A percentile compares a stretch with the other conserved stretches of the same genome.
Conservation (phyloP, 2,888 invertebrate species). For the Hyposoter dolosus region DNA sequence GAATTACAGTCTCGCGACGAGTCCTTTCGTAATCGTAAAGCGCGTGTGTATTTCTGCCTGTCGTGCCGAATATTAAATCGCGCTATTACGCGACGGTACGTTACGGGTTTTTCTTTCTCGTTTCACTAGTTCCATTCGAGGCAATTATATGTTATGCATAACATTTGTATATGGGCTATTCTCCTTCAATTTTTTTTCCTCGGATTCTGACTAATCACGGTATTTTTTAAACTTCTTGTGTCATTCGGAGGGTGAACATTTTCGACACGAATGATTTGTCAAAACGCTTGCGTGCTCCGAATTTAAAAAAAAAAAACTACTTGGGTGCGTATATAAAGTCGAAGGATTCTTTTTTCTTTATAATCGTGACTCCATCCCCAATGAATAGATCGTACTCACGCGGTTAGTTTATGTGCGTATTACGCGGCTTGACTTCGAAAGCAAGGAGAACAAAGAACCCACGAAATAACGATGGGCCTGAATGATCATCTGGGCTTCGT, state of each 20-base stretch:
- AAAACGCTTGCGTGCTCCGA: slow-evolving; percentile 21
- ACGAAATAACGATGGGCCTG: slow-evolving; percentile 24
- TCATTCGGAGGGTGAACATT: not conserved
- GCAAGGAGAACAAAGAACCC: slow-evolving; percentile 30
- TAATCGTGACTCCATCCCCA: slow-evolving; percentile 21
- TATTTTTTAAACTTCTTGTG: not conserved
- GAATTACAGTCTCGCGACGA: slow-evolving; percentile 75
- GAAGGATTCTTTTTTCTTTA: slow-evolving; percentile 19
- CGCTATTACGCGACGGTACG: slow-evolving; percentile 71
- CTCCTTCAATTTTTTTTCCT: not conserved
- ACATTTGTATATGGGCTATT: slow-evolving; percentile 6
- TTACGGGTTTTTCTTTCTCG: slow-evolving; percentile 60
- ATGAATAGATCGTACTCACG: slow-evolving; percentile 28
- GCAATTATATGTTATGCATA: slow-evolving; percentile 11
- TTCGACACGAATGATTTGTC: slow-evolving; percentile 28
- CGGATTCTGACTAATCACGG: not conserved
- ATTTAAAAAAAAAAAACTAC: slow-evolving; percentile 4
- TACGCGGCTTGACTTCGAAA: slow-evolving; percentile 37
- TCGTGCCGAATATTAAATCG: slow-evolving; percentile 77
- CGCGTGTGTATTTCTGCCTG: slow-evolving; percentile 46
- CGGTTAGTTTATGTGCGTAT: slow-evolving; percentile 30
- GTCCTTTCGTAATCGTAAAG: slow-evolving; percentile 75
- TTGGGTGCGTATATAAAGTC: not conserved
- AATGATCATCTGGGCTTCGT: slow-evolving; percentile 10
- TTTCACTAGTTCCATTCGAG: slow-evolving; percentile 20